phyloP scores from a whole-genome alignment of 2,797 vertebrate species.

The Aselliscus stoliczkanus region DNA sequence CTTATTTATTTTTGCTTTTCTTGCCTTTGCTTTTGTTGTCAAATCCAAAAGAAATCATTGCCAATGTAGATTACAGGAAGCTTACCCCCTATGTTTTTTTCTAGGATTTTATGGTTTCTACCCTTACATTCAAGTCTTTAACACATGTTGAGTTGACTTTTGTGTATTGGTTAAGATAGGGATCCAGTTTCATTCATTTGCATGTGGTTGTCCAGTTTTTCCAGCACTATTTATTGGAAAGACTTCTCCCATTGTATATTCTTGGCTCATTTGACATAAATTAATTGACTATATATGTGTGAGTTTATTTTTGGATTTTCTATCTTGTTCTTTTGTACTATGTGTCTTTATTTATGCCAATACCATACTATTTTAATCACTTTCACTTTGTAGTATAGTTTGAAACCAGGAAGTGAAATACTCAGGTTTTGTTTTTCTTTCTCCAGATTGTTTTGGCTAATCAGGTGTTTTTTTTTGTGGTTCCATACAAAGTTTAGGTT shows the following conservation, averaged over 20 bases:
- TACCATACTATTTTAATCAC: neutral
- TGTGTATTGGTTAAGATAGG: neutral
- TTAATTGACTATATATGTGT: neutral
- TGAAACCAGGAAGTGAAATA: neutral
- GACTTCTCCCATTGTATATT: neutral
- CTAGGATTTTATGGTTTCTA: neutral
- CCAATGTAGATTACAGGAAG: neutral
- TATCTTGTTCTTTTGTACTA: neutral
- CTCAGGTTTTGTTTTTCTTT: neutral
- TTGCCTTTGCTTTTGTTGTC: neutral
- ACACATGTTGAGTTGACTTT: neutral
- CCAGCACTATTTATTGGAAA: neutral
- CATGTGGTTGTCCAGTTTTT: neutral
- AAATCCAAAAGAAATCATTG: neutral
- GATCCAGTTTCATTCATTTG: neutral
- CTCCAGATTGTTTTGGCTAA: neutral
- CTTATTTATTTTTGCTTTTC: neutral
- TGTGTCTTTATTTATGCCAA: neutral
- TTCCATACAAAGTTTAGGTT: neutral
- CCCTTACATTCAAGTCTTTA: neutral
- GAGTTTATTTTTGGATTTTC: neutral
- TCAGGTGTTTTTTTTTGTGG: neutral
- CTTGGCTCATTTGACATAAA: neutral
- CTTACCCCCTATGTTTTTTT: neutral
- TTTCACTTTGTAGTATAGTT: neutral